phyloP scores from a whole-genome alignment of 2,888 invertebrate species.

The Thymelicus acteon region DNA sequence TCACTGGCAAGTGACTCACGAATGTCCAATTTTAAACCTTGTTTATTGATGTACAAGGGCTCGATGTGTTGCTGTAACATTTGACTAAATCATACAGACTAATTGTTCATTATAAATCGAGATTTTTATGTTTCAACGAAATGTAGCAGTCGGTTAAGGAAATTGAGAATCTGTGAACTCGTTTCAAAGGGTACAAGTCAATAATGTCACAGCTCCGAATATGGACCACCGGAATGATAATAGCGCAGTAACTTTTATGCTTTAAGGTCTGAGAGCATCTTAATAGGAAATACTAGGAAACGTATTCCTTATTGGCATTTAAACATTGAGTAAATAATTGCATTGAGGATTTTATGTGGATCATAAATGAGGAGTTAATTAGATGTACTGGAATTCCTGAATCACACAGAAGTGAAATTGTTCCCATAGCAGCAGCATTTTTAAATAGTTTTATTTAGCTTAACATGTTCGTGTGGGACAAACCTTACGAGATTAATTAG shows the following conservation, averaged over 20 bases:
- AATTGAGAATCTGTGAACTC: conserved; percentile 34
- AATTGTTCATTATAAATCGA: conserved; percentile 34
- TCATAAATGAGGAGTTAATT: no score
- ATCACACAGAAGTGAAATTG: no score
- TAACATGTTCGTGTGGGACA: no score
- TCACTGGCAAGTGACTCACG: not conserved
- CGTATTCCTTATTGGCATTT: conserved; percentile 12
- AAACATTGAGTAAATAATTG: conserved; percentile 10
- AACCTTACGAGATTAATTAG: no score
- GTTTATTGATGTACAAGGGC: not conserved
- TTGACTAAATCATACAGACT: conserved; percentile 30
- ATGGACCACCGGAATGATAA: conserved; percentile 24
- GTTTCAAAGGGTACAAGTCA: conserved; percentile 34
- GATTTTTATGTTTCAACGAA: conserved; percentile 34
- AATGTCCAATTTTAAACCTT: conserved; percentile 4
- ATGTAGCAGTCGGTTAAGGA: conserved; percentile 32
- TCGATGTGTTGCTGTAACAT: not conserved
- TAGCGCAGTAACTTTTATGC: conserved; percentile 23
- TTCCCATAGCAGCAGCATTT: no score
- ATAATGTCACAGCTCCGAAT: conserved; percentile 34
- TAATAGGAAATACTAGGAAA: conserved; percentile 36
- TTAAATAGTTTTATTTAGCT: no score
- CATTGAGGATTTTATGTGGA: not conserved
- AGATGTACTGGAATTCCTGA: no score
- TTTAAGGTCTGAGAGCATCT: conserved; percentile 20